These are phyloP conservation scores for Symphodus melops DNA, from an alignment of 2,113 vertebrate genomes.

Conservation along the genomic window DNA sequence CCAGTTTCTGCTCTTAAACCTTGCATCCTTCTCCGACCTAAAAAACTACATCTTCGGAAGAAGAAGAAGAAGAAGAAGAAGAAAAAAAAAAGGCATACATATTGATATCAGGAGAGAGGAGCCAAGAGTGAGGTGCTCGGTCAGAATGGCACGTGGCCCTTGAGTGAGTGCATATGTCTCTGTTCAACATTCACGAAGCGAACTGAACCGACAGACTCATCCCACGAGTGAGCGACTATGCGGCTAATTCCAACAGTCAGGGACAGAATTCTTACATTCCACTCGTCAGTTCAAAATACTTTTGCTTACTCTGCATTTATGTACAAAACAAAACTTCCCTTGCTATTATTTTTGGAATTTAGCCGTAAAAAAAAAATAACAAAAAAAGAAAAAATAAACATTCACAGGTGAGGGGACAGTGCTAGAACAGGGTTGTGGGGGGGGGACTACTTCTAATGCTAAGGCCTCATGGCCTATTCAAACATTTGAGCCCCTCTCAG, in stretches of 20 bases:
- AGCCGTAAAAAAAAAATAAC: conserved; percentile 65
- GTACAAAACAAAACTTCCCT: conserved; percentile 54
- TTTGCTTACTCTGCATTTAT: conserved; percentile 55
- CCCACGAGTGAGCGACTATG: conserved; percentile 28
- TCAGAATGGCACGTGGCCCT: conserved; percentile 53
- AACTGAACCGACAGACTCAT: conserved; percentile 46
- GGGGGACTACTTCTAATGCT: conserved; percentile 58
- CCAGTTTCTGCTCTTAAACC: conserved; percentile 34
- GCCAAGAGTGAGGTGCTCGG: conserved; percentile 53
- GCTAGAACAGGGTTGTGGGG: conserved; percentile 38
- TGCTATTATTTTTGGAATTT: conserved; percentile 71
- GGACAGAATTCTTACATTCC: conserved; percentile 76
- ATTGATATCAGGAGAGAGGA: conserved; percentile 48
- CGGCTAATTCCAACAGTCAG: conserved; percentile 33
- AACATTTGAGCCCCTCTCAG: conserved; percentile 50
- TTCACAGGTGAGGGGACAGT: conserved; percentile 63
- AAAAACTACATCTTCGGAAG: conserved; percentile 53
- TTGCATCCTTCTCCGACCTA: conserved; percentile 34
- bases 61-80: no score
- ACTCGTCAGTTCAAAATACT: conserved; percentile 75
- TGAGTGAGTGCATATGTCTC: conserved; percentile 73
- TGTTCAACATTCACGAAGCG: conserved; percentile 65
- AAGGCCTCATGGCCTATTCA: conserved; percentile 59
- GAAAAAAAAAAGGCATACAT: neutral
- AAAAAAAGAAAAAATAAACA: conserved; percentile 76